These are phyloP conservation scores for Clarias pachynema DNA, from an alignment of 2,797 vertebrate species.

Conservation along the genomic window DNA sequence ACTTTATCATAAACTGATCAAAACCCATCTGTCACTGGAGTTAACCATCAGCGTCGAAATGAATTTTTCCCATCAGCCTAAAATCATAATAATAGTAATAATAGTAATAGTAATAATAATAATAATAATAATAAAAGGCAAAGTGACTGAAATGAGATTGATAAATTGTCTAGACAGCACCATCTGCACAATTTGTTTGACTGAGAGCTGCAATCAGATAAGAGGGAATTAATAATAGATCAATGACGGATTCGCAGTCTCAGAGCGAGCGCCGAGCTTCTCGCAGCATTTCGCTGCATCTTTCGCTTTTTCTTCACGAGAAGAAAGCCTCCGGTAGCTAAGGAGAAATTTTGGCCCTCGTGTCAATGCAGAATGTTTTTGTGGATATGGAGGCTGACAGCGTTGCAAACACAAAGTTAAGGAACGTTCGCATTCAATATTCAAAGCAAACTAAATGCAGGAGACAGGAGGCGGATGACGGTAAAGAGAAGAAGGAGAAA, in stretches of 20 bases:
- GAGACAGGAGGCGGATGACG: constrained; percentile 57
- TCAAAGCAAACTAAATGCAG: constrained; percentile 24
- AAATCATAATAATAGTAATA: too few relatives aligned
- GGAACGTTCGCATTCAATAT: constrained; percentile 26
- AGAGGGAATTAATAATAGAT: constrained; percentile 78
- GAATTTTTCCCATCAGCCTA: constrained; percentile 55
- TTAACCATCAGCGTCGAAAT: constrained; percentile 59
- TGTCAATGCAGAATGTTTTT: constrained; percentile 14
- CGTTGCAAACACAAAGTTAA: constrained; percentile 21
- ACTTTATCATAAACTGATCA: constrained; percentile 65
- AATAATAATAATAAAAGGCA: not conserved
- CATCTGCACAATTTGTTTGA: constrained; percentile 71
- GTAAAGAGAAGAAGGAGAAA: constrained; percentile 39
- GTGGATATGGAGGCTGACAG: constrained; percentile 33
- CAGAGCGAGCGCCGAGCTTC: constrained; percentile 38
- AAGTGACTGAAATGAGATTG: not conserved
- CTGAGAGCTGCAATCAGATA: constrained; percentile 68
- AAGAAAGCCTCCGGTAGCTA: not conserved
- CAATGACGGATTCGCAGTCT: constrained; percentile 71
- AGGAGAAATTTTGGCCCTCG: constrained; percentile 27
- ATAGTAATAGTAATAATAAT: not conserved
- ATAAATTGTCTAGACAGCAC: constrained; percentile 4
- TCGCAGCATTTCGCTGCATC: constrained; percentile 18
- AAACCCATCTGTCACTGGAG: constrained; percentile 68
- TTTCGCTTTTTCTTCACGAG: not conserved